These are phyloP conservation scores for Mormyrops attenuatus DNA, from an alignment of 2,797 vertebrate species.

Conservation along the genomic window DNA sequence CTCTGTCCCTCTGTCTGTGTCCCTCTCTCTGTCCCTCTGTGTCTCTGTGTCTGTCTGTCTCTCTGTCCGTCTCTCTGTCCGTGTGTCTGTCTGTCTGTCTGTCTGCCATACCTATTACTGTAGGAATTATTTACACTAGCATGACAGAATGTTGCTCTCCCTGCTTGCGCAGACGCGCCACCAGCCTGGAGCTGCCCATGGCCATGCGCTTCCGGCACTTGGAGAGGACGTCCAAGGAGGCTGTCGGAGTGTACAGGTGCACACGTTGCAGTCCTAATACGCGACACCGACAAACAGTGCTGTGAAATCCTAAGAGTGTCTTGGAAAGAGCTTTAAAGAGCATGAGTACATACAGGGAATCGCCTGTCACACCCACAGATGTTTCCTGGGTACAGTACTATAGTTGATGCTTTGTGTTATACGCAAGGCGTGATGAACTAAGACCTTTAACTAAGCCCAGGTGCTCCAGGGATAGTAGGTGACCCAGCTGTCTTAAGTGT, in stretches of 20 bases:
- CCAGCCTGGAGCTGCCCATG: constrained; percentile 86
- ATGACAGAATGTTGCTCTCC: neutral
- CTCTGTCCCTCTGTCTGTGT: too few species aligned
- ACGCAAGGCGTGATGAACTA: neutral
- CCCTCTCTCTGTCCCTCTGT: too few species aligned
- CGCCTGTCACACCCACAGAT: neutral
- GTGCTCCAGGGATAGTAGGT: neutral
- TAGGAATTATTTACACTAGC: neutral
- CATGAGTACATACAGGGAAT: neutral
- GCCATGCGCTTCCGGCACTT: constrained; percentile 90
- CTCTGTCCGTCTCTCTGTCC: too few species aligned
- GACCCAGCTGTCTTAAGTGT: neutral
- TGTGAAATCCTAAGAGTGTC: neutral
- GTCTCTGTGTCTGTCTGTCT: neutral
- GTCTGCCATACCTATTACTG: neutral
- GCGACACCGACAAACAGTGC: neutral
- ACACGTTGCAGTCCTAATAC: neutral
- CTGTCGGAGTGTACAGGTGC: constrained; percentile 90
- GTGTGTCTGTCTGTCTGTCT: neutral
- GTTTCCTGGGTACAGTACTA: neutral
- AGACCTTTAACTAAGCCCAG: neutral
- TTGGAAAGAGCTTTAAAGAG: neutral
- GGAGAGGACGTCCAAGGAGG: constrained; percentile 87
- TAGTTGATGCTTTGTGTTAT: neutral
- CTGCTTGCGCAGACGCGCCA: constrained; percentile 67